Evolutionary conservation across 2,113 vertebrate genomes (phyloP), one percentile per base, ranked within the genome.

Genomic region (Etheostoma cragini): DNA sequence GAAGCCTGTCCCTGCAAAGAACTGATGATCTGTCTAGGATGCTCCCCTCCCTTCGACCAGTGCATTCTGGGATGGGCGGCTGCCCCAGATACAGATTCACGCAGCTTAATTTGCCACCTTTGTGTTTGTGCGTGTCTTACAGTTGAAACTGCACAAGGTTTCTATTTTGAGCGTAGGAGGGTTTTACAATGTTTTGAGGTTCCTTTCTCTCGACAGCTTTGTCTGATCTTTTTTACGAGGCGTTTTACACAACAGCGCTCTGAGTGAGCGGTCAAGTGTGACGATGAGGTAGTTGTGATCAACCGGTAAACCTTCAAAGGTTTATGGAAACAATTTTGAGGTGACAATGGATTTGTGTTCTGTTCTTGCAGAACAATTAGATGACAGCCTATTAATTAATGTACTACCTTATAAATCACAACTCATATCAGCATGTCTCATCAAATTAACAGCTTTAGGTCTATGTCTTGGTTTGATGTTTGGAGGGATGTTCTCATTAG

Each of bases 171-270:
- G 85, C 17, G 10, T 76, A 30, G 72, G 72, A 62, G 50, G 2
- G 47, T 69, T 80, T 78, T 62, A 74, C 60, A 77, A 69, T 75
- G 69, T 84, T 90, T 84, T 68, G 22, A 84, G 70, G 65, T 67
- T 61, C 35, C 54, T 22, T 57, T 54, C 17, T 49, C 70, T 72
- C 49, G 49, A 75, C 72, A 66, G 83, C 69, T 79, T 69, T 67
- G 80, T 87, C 68, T 87, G 90, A 90, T 89, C 72, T 89, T 85
- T 89, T 88, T 89, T 88, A 86, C 38, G 69, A 87, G 81, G 63
- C 70, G 83, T 88, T 91, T 92, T 80, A 87, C 78, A 47, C 56
- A 42, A 67, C 86, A 58, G 78, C 26, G 14, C 76, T 53, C 75
- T 0, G 46, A 69, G 65, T 3, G 42, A 82, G 74, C 80, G 85